Evolutionary conservation across 2,888 invertebrate species (phyloP).

Genomic region (Leptinotarsa juncta): DNA sequence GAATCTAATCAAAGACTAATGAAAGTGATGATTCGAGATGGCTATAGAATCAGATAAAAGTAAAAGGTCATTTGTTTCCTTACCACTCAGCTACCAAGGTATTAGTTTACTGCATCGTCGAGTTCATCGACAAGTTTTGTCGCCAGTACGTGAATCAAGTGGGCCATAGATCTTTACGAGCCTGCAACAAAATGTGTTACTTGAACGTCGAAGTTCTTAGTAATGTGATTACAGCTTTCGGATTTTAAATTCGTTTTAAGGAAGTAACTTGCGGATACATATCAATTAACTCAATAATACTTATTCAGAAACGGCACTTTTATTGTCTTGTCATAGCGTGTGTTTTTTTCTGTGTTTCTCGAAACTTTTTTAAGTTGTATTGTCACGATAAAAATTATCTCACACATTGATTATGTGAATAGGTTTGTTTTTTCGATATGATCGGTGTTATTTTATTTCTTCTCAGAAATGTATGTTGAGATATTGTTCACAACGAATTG

Average conservation of each 20-base stretch:
- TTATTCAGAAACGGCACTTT: too few relatives aligned
- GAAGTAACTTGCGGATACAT: not conserved
- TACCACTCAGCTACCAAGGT: slow-evolving; percentile 45
- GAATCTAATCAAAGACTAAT: slow-evolving; percentile 39
- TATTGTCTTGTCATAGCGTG: too few relatives aligned
- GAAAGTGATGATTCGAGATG: slow-evolving; percentile 48
- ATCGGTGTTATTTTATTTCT: too few relatives aligned
- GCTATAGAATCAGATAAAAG: slow-evolving; percentile 46
- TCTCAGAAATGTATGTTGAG: too few relatives aligned
- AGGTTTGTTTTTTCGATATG: too few relatives aligned
- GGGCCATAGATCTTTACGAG: not conserved
- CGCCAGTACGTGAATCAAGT: not conserved
- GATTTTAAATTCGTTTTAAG: not conserved
- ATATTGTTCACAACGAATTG: too few relatives aligned
- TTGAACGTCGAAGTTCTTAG: not conserved
- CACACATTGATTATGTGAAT: too few relatives aligned
- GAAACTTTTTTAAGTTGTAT: too few relatives aligned
- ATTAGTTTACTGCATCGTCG: slow-evolving; percentile 31
- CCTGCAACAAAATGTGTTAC: not conserved
- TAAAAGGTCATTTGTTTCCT: slow-evolving; percentile 49
- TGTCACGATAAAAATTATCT: too few relatives aligned
- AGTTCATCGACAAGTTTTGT: slow-evolving; percentile 23
- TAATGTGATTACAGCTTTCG: not conserved
- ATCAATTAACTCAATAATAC: too few relatives aligned
- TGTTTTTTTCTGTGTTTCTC: too few relatives aligned